Evolutionary conservation across 2,888 invertebrate genomes (phyloP).

Genomic region (Shargacucullia verbasci): DNA sequence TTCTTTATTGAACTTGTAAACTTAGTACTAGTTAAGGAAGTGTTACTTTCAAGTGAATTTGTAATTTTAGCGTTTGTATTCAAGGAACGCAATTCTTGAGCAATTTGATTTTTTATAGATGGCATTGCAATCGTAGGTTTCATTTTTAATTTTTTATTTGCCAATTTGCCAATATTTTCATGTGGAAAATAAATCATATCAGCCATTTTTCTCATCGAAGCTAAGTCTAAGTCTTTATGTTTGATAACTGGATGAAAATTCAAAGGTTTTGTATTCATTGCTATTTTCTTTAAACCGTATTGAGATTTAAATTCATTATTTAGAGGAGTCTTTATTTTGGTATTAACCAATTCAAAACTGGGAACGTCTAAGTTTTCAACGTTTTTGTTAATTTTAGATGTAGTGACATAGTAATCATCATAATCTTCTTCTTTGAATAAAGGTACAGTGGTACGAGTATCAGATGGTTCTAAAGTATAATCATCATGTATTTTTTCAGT

Average conservation of each 20-base stretch:
- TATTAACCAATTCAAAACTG: slow-evolving; percentile 52
- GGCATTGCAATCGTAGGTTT: slow-evolving; percentile 6
- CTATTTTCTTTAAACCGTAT: slow-evolving; percentile 18
- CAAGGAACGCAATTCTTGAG: background rate
- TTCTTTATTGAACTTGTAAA: slow-evolving; percentile 17
- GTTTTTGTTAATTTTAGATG: slow-evolving; percentile 16
- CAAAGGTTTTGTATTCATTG: slow-evolving; percentile 2
- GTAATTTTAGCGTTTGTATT: background rate
- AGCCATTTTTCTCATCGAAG: slow-evolving; percentile 43
- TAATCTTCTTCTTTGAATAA: slow-evolving; percentile 49
- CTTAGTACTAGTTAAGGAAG: slow-evolving; percentile 1
- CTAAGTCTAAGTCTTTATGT: slow-evolving; percentile 26
- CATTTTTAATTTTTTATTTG: slow-evolving; percentile 19
- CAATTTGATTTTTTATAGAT: background rate
- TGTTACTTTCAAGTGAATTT: slow-evolving; percentile 9
- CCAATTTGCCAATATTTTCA: slow-evolving; percentile 14
- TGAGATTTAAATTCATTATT: slow-evolving; percentile 3
- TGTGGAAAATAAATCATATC: slow-evolving; percentile 34
- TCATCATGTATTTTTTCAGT: slow-evolving; percentile 30
- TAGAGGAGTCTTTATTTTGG: slow-evolving; percentile 34
- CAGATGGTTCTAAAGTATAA: slow-evolving; percentile 6
- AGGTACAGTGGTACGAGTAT: slow-evolving; percentile 19
- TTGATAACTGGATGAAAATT: slow-evolving; percentile 9
- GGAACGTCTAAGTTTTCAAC: slow-evolving; percentile 45
- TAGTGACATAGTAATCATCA: slow-evolving; percentile 46